Evolutionary conservation across 2,888 invertebrate species (phyloP).

Genomic region (Gastracanthus pulcherrimus): DNA sequence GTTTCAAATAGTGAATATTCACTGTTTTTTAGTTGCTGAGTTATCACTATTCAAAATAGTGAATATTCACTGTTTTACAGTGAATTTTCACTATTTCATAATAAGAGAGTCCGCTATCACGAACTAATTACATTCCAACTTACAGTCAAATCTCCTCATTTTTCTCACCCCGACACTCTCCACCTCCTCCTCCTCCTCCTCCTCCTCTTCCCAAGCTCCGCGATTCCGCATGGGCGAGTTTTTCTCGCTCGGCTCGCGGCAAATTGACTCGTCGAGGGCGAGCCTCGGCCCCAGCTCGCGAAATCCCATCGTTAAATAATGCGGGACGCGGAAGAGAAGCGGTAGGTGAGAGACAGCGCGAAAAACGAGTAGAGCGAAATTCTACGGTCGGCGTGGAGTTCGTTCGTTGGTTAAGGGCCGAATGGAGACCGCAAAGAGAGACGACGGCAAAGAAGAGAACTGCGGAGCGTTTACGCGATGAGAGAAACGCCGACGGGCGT

Average conservation of each 20-base stretch:
- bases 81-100: no score
- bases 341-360: no score
- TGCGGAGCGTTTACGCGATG: no score
- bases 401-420: not conserved
- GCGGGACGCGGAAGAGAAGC: not conserved
- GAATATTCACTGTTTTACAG: no score
- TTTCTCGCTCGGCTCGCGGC: not conserved
- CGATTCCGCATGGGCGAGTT: not conserved
- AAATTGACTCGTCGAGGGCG: constrained; percentile 2
- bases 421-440: not conserved
- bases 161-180: not conserved
- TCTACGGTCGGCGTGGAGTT: no score
- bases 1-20: no score
- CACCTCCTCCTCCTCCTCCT: not conserved
- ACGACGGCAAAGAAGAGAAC: not conserved
- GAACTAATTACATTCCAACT: no score
- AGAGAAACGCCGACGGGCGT: not conserved
- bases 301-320: constrained; percentile 9
- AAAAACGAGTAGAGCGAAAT: no score
- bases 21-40: no score
- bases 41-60: no score
- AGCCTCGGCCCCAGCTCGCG: not conserved
- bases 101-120: no score
- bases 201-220: not conserved
- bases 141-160: no score